These are phyloP conservation scores for Opisthograptis luteolata DNA, from an alignment of 2,888 invertebrate genomes.

Conservation along the genomic window DNA sequence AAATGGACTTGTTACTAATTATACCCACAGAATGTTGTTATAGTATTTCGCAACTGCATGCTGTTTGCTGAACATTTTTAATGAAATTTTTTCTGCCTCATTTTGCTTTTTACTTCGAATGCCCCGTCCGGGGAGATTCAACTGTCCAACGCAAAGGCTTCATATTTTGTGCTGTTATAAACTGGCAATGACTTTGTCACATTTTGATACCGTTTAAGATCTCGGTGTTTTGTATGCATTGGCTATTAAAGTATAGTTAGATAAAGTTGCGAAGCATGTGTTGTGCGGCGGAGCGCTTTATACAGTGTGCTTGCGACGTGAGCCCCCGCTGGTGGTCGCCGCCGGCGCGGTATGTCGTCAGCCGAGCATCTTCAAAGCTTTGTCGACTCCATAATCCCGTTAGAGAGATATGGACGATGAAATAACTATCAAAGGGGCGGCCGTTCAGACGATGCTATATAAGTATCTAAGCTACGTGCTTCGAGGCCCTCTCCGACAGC, in stretches of 20 bases:
- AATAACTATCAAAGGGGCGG: slow-evolving; percentile 26
- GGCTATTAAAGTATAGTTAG: too few relatives aligned
- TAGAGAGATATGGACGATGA: slow-evolving; percentile 36
- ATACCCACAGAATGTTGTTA: slow-evolving; percentile 7
- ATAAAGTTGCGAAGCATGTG: too few relatives aligned
- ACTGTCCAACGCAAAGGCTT: too few relatives aligned
- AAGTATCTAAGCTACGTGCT: background rate
- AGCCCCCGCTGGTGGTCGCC: background rate
- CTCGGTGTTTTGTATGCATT: too few relatives aligned
- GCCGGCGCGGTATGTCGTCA: background rate
- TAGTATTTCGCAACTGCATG: background rate
- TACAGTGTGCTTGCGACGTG: too few relatives aligned
- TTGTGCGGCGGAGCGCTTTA: too few relatives aligned
- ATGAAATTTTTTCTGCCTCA: background rate
- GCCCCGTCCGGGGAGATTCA: too few relatives aligned
- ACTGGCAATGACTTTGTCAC: too few relatives aligned
- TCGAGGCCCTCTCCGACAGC: too few relatives aligned
- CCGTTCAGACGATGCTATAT: background rate
- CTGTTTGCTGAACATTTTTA: slow-evolving; percentile 15
- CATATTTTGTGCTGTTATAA: too few relatives aligned
- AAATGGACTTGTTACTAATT: slow-evolving; percentile 11
- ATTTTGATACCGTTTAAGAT: too few relatives aligned
- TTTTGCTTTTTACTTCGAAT: background rate
- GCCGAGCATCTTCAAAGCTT: slow-evolving; percentile 25
- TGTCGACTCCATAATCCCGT: slow-evolving; percentile 38